Evolutionary conservation across 2,888 invertebrate genomes (phyloP).

Genomic region (Diachrysia chrysitis): DNA sequence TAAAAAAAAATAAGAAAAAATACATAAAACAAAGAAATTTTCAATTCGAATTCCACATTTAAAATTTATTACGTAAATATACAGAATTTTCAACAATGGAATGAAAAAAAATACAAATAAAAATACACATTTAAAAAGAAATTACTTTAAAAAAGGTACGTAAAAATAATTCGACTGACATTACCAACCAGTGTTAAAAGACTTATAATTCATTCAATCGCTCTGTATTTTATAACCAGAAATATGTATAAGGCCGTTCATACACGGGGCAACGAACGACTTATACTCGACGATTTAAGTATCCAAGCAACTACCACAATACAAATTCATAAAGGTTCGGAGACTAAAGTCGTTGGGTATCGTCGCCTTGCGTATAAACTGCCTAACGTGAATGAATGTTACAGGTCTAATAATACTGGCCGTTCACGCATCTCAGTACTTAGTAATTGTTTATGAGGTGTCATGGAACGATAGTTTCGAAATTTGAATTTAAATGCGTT

Average conservation of each 20-base stretch:
- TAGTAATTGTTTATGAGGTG: conserved; percentile 66
- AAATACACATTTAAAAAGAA: conserved; percentile 5
- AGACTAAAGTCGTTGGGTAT: too few species aligned
- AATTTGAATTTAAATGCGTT: conserved; percentile 62
- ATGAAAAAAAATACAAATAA: conserved; percentile 5
- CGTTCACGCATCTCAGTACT: conserved; percentile 61
- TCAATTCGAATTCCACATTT: conserved; percentile 14
- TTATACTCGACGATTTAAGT: neutral
- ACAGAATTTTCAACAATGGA: conserved; percentile 22
- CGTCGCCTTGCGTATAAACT: too few species aligned
- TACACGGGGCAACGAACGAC: too few species aligned
- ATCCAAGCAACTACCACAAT: too few species aligned
- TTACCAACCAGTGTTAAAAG: conserved; percentile 31
- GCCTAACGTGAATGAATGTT: conserved; percentile 30
- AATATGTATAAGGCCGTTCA: conserved; percentile 3
- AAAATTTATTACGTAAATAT: conserved; percentile 21
- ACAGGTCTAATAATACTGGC: conserved; percentile 54
- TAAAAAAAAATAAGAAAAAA: too few species aligned
- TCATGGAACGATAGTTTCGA: conserved; percentile 59
- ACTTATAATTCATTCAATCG: conserved; percentile 19
- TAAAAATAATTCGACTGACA: conserved; percentile 48
- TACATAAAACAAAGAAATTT: neutral
- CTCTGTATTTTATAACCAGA: conserved; percentile 4
- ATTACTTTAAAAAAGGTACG: conserved; percentile 16
- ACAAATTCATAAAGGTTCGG: too few species aligned